Evolutionary conservation across 2,888 invertebrate species (phyloP), one percentile per base, ranked within the genome.

Genomic region (Masnerella sp.): DNA sequence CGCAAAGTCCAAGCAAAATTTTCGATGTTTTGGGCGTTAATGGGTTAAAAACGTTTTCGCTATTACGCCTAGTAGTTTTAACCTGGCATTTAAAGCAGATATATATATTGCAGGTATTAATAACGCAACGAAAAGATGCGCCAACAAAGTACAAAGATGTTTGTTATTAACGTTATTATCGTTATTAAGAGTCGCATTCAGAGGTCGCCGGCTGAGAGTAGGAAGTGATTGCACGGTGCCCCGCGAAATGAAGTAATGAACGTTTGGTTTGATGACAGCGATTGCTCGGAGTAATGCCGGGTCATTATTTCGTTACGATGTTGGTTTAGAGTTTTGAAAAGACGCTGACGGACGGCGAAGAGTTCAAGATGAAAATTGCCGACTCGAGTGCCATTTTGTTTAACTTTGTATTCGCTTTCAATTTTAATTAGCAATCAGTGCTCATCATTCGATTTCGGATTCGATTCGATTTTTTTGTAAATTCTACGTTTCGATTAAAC

Each of bases 221-320:
- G 62, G 62, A 64, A 64, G 52, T 51, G 43, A 64, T 52, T 64
- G 43, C 32, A 42, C n/a, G 32, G 20, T 17, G 25, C 25, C 22
- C 25, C 42, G 17, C 11, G 51, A 62, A 51, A 51, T 62, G 42
- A 62, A 49, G 36, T 64, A 64, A 52, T 43, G 51, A 64, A 64
- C 43, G 52, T 64, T 64, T 42, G 52, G 49, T 62, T 51, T 49
- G 40, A 42, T 51, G 62, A 62, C 43, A 52, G 34, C 52, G 52
- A 52, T 52, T 43, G 51, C 42, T 52, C 25, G 28, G 3, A 42
- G 51, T 62, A 62, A 51, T 51, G 34, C 7, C 42, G 42, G 32
- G 17, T 52, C 43, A 62, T 62, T 52, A 62, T 62, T 62, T 52
- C 43, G 43, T 62, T 62, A 62, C 52, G 34, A 62, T 43, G 62